phyloP scores from a whole-genome alignment of 1,140 invertebrate species.

The Philotrypesis tridentata region DNA sequence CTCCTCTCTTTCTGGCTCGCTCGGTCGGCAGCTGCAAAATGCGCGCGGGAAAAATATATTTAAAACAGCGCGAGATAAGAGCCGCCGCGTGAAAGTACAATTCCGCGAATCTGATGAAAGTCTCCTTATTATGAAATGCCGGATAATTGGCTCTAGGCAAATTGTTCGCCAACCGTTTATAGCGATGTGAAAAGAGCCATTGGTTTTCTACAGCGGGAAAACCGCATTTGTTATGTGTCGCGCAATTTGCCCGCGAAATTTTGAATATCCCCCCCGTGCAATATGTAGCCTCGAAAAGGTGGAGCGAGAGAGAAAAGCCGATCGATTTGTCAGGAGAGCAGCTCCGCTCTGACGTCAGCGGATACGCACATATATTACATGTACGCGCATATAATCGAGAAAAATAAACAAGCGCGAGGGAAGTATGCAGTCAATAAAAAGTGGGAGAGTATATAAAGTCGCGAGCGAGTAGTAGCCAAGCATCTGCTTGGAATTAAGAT shows the following conservation, averaged over 20 bases:
- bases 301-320: neutral
- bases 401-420: neutral
- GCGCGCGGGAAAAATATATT: neutral
- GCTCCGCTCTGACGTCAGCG: too few relatives aligned
- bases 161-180: neutral
- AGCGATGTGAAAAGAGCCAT: neutral
- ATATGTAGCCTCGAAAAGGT: too few relatives aligned
- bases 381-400: too few relatives aligned
- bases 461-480: neutral
- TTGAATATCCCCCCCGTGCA: too few relatives aligned
- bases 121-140: neutral
- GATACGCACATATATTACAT: too few relatives aligned
- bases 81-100: neutral
- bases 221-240: neutral
- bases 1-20: neutral
- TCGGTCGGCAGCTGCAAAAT: too few relatives aligned
- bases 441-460: neutral
- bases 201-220: neutral
- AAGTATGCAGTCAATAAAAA: neutral
- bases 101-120: constrained; percentile 21
- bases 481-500: neutral
- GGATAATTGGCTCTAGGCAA: neutral
- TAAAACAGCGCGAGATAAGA: neutral
- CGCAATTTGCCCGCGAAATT: too few relatives aligned
- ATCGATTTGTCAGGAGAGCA: neutral